Percentiles rank a stretch among this genome's conserved stretches.
These are phyloP conservation scores for Mallateleia sp. DNA, from an alignment of 2,888 invertebrate species.

Conservation along the genomic window DNA sequence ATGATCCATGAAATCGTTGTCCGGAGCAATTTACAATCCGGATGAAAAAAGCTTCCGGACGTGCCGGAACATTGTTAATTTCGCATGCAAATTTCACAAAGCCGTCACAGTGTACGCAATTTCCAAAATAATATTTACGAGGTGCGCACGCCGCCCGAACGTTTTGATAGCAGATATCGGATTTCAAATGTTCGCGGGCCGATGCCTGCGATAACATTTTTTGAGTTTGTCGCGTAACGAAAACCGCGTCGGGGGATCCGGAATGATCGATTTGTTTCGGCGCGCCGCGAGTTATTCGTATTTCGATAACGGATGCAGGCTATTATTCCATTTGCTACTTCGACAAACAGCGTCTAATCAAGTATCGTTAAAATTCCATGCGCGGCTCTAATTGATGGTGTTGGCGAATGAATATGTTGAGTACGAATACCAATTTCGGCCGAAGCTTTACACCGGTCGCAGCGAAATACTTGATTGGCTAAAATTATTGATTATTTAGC, in stretches of 20 bases:
- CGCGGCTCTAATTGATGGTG: conserved; percentile 60
- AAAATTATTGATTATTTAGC: too few species aligned
- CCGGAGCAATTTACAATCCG: conserved; percentile 62
- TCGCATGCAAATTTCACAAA: conserved; percentile 59
- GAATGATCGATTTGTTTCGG: conserved; percentile 58
- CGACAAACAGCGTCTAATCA: conserved; percentile 65
- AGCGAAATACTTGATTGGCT: too few species aligned
- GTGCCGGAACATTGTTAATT: conserved; percentile 61
- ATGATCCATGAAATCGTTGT: conserved; percentile 64
- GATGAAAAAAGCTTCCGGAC: conserved; percentile 55
- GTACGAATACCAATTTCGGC: conserved; percentile 40
- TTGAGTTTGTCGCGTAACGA: not conserved
- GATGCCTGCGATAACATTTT: conserved; percentile 44
- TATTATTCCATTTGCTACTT: conserved; percentile 60
- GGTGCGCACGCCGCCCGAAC: conserved; percentile 42
- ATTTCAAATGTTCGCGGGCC: conserved; percentile 61
- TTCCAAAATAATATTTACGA: conserved; percentile 71
- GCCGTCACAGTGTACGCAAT: conserved; percentile 57
- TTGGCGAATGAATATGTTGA: conserved; percentile 56
- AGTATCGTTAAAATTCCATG: conserved; percentile 69
- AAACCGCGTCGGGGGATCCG: conserved; percentile 8
- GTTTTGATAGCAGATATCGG: conserved; percentile 64
- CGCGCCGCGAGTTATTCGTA: conserved; percentile 36
- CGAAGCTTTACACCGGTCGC: too few species aligned
- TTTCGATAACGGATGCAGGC: conserved; percentile 52